Evolutionary conservation across 2,888 invertebrate genomes (phyloP), one percentile per base, ranked within the genome.

Genomic region (Polia nebulosa): DNA sequence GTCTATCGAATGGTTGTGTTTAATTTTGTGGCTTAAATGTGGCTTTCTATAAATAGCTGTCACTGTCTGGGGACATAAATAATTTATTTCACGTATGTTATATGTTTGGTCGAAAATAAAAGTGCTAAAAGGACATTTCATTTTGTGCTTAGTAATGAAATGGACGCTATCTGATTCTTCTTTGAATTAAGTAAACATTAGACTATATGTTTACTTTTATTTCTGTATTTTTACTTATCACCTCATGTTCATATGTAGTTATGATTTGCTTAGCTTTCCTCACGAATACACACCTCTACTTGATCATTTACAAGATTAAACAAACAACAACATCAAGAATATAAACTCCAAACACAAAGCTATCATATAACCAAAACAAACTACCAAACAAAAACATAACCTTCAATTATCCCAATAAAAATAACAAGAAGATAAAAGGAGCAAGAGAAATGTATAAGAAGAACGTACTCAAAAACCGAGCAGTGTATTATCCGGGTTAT

Each of bases 401-500:
- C 20, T 61, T 68, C 71, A 81, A 79, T 75, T 65, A 74, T 61
- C 58, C 47, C 22, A 81, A 78, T 74, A 82, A 78, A 79, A 79
- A 65, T 68, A 75, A 70, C 70, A 75, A 77, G 25, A 64, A 72
- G 61, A 76, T 77, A 78, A 74, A 72, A 72, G 41, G 17, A 57
- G 56, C 29, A 72, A 74, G 71, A 80, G 86, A 83, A 88, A 81
- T 76, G 76, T 83, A 84, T 76, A 83, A 85, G 84, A 81, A 85
- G 83, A 81, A 80, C 72, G 80, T 83, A 85, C 81, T 84, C 82
- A 89, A 88, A 88, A 89, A 84, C 84, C 81, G 78, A 82, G 73
- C 78, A 83, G 85, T 87, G 88, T 86, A 90, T 91, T 91, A 90
- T 88, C 87, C 86, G 80, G 78, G 88, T 89, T 89, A 89, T 89